Conservation (phyloP, 2,888 invertebrate species). For the Meiosimyza decipiens region DNA sequence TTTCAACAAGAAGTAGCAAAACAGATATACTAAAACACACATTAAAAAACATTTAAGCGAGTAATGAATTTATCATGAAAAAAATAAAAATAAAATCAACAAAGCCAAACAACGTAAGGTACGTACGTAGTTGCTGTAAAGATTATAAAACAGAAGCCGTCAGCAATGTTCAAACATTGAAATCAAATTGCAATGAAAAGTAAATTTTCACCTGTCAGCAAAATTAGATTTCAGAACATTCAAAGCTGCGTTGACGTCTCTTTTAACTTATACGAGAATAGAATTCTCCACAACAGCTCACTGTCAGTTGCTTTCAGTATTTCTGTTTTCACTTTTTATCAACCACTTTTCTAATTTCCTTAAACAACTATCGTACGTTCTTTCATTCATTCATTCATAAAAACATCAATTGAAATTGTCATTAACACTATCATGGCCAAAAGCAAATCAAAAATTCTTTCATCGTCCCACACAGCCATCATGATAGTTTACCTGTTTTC, state of each 20-base stretch:
- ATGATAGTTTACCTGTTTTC: neutral
- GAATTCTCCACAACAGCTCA: no score
- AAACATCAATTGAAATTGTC: constrained; percentile 28
- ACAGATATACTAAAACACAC: neutral
- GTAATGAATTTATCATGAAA: neutral
- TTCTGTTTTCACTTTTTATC: no score
- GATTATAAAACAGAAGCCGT: constrained; percentile 19
- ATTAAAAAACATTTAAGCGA: neutral
- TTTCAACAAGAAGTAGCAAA: neutral
- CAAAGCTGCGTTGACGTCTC: neutral
- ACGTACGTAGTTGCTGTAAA: constrained; percentile 9
- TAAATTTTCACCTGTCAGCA: constrained; percentile 6
- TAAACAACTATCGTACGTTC: neutral
- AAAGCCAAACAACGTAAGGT: neutral
- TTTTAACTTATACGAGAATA: no score
- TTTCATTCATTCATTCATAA: neutral
- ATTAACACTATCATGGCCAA: constrained; percentile 26
- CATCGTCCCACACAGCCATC: neutral
- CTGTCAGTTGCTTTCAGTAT: no score
- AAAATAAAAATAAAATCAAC: neutral
- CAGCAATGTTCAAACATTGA: constrained; percentile 7
- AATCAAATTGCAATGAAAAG: neutral
- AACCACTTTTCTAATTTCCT: no score
- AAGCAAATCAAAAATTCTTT: constrained; percentile 11
- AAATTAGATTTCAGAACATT: neutral